phyloP scores from a whole-genome alignment of 2,797 vertebrate species.

The Amblyraja radiata region DNA sequence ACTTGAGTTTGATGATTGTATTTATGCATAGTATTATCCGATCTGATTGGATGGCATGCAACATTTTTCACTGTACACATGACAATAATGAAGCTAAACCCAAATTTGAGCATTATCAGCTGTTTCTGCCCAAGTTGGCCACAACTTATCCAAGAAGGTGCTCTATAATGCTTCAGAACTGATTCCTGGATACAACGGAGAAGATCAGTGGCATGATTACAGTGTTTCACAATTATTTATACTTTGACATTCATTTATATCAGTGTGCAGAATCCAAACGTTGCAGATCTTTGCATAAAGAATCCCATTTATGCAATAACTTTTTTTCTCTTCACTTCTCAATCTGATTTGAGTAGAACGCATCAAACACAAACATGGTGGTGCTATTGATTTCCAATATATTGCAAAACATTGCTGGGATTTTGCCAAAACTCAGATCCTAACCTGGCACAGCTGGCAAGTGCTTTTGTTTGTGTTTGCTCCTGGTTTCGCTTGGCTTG shows the following conservation, averaged over 20 bases:
- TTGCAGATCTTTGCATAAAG: too few species aligned
- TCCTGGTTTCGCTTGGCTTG: not conserved
- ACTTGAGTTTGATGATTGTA: too few species aligned
- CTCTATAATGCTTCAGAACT: not conserved
- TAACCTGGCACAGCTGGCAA: not conserved
- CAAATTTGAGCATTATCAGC: not conserved
- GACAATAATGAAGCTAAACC: too few species aligned
- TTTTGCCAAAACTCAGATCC: not conserved
- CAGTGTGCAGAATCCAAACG: not conserved
- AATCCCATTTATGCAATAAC: too few species aligned
- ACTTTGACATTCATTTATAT: not conserved
- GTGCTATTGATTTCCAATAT: too few species aligned
- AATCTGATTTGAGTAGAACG: too few species aligned
- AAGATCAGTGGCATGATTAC: not conserved
- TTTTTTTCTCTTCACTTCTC: too few species aligned
- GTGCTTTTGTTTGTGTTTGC: not conserved
- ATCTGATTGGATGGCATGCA: too few species aligned
- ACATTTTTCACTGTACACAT: too few species aligned
- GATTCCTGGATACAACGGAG: not conserved
- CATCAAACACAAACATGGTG: too few species aligned
- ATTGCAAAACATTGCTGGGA: too few species aligned
- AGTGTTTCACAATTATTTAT: not conserved
- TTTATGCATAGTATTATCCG: too few species aligned
- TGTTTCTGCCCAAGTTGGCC: not conserved
- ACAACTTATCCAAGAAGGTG: not conserved